Conservation (phyloP, 2,797 vertebrate genomes). For the Saxicola maurus region DNA sequence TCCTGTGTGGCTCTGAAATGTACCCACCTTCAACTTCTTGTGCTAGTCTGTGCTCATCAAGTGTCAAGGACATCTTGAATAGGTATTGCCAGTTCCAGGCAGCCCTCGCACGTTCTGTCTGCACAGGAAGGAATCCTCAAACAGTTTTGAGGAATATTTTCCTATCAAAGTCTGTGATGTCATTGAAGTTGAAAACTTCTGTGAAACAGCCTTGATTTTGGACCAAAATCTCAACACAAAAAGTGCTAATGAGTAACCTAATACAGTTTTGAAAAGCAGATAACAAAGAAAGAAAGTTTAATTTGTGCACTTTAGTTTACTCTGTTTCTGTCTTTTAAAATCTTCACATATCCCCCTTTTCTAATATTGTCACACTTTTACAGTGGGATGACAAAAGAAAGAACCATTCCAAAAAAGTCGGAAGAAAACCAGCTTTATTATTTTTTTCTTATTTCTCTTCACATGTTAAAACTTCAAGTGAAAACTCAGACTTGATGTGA, state of each 20-base stretch:
- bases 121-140: neutral
- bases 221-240: neutral
- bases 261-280: neutral
- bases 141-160: neutral
- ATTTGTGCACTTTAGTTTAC: neutral
- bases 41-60: neutral
- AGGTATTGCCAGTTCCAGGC: neutral
- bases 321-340: neutral
- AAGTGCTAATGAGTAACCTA: neutral
- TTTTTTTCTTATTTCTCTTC: neutral
- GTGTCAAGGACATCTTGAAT: fast-evolving
- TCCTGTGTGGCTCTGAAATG: neutral
- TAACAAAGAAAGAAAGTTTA: neutral
- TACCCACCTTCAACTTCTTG: neutral
- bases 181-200: neutral
- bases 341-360: neutral
- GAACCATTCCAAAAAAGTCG: neutral
- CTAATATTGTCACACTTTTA: neutral
- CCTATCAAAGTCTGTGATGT: neutral
- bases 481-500: neutral
- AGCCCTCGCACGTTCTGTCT: neutral
- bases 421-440: neutral
- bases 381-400: neutral
- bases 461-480: neutral
- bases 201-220: neutral